A percentile compares a stretch with the other conserved stretches of the same genome.
phyloP scores from a whole-genome alignment of 2,888 invertebrate genomes.

The Auanema freiburgensis region DNA sequence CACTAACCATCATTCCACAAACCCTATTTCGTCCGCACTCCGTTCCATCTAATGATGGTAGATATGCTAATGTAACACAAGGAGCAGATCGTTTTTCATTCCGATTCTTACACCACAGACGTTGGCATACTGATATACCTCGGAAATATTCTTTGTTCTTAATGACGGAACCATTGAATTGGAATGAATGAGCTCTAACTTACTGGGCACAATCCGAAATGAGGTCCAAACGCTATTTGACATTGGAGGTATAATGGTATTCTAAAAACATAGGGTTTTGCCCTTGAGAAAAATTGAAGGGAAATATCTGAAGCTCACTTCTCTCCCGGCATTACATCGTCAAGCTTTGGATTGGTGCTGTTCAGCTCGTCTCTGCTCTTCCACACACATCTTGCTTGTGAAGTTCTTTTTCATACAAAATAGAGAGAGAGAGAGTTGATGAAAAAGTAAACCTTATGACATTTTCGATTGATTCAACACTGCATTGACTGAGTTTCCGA shows the following conservation, averaged over 20 bases:
- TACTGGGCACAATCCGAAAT: constrained; percentile 53
- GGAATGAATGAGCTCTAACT: constrained; percentile 3
- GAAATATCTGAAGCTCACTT: constrained; percentile 4
- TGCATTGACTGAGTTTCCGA: constrained; percentile 32
- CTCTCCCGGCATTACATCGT: constrained; percentile 12
- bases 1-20: not conserved
- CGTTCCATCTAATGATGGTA: constrained; percentile 61
- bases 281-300: not conserved
- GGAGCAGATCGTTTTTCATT: constrained; percentile 31
- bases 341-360: not conserved
- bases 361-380: constrained; percentile 10
- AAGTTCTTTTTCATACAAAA: constrained; percentile 13
- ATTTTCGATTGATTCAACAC: constrained; percentile 30
- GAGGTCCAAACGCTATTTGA: constrained; percentile 56
- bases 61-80: constrained; percentile 59
- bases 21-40: constrained; percentile 53
- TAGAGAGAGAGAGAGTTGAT: not conserved
- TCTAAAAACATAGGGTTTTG: not conserved
- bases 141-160: constrained; percentile 47
- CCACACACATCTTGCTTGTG: constrained; percentile 31
- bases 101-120: constrained; percentile 61
- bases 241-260: constrained; percentile 45
- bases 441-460: constrained; percentile 1
- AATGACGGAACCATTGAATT: not conserved
- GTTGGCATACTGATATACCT: constrained; percentile 43